A percentile compares a stretch with the other conserved stretches of the same genome.
These are phyloP conservation scores for Hippoglossus hippoglossus DNA, from an alignment of 2,797 vertebrate genomes.

Conservation along the genomic window DNA sequence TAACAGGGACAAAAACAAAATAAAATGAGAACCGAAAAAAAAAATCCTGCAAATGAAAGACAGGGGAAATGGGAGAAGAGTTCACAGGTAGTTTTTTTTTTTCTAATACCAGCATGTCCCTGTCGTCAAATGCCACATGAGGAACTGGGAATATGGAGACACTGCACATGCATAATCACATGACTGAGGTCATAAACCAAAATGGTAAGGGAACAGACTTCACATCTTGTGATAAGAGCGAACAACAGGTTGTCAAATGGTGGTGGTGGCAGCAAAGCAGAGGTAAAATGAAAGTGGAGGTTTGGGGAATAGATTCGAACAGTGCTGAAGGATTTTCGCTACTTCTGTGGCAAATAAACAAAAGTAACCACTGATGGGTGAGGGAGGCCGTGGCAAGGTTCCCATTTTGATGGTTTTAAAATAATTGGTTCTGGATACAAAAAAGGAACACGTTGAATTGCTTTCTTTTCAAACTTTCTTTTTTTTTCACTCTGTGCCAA, in stretches of 20 bases:
- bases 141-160: conserved; percentile 71
- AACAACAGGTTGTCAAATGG: conserved; percentile 76
- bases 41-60: conserved; percentile 83
- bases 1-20: conserved; percentile 75
- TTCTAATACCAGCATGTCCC: conserved; percentile 55
- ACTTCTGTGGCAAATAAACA: conserved; percentile 73
- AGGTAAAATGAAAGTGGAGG: conserved; percentile 76
- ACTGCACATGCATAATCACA: conserved; percentile 82
- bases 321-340: conserved; percentile 71
- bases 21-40: conserved; percentile 49
- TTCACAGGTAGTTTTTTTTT: conserved; percentile 41
- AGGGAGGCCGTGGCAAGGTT: conserved; percentile 77
- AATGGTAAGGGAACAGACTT: conserved; percentile 69
- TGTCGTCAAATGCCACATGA: conserved; percentile 65
- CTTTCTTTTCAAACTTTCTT: conserved; percentile 39
- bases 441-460: conserved; percentile 44
- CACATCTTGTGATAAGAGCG: conserved; percentile 78
- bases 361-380: conserved; percentile 80
- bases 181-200: conserved; percentile 70
- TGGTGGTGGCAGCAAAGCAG: conserved; percentile 78
- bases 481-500: conserved; percentile 55
- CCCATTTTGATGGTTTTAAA: conserved; percentile 52
- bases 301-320: conserved; percentile 63
- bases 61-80: conserved; percentile 60
- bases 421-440: conserved; percentile 68